Evolutionary conservation across 2,888 invertebrate genomes (phyloP).

Genomic region (Timema podura): DNA sequence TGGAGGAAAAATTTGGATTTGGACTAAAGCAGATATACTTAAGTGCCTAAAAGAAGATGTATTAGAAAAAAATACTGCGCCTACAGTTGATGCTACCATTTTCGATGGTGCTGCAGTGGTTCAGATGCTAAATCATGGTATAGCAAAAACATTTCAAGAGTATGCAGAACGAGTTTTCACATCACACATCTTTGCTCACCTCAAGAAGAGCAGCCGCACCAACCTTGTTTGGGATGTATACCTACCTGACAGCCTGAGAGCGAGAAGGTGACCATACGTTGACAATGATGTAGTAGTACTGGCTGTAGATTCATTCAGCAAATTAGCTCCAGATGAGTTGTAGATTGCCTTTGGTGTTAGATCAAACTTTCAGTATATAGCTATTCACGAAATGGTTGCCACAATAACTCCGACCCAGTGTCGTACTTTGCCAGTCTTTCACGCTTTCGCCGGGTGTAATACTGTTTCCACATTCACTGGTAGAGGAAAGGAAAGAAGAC

Average conservation of each 20-base stretch:
- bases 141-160: constrained; percentile 13
- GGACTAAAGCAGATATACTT: neutral
- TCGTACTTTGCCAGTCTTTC: too few relatives aligned
- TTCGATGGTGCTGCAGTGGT: constrained; percentile 7
- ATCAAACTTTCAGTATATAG: too few relatives aligned
- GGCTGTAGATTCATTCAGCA: too few relatives aligned
- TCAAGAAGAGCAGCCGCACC: neutral
- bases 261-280: neutral
- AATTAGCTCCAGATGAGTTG: too few relatives aligned
- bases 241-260: constrained; percentile 5
- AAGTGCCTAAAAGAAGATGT: constrained; percentile 1
- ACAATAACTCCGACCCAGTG: too few relatives aligned
- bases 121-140: neutral
- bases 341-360: too few relatives aligned
- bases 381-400: too few relatives aligned
- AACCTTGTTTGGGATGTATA: constrained; percentile 10
- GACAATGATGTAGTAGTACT: too few relatives aligned
- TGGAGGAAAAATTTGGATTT: too few relatives aligned
- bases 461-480: too few relatives aligned
- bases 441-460: too few relatives aligned
- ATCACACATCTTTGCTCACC: neutral
- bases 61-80: neutral
- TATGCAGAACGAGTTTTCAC: constrained; percentile 10
- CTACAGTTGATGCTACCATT: neutral
- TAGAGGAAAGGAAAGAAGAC: neutral